Conservation (phyloP, 1,140 invertebrate species). For the Neodiprion pinetum region DNA sequence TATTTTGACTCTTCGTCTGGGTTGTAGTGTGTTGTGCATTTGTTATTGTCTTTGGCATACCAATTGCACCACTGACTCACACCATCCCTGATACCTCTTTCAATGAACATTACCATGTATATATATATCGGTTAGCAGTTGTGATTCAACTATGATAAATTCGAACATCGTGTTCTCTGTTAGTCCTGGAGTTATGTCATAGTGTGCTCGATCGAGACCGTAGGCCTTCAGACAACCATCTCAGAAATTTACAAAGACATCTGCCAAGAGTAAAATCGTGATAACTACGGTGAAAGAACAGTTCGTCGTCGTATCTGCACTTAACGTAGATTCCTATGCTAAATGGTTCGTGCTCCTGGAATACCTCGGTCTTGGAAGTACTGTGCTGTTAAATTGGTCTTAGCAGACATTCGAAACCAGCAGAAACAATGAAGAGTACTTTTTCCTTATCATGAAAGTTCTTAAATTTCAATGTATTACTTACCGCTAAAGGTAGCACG, state of each 20-base stretch:
- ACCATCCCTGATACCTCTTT: conserved; percentile 52
- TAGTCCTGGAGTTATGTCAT: conserved; percentile 25
- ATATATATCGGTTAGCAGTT: conserved; percentile 36
- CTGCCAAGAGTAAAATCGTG: conserved; percentile 49
- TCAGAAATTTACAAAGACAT: conserved; percentile 62
- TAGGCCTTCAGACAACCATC: conserved; percentile 30
- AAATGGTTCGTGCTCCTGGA: conserved; percentile 46
- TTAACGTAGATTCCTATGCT: conserved; percentile 51
- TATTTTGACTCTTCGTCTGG: conserved; percentile 37
- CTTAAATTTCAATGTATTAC: conserved; percentile 28
- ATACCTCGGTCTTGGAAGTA: conserved; percentile 29
- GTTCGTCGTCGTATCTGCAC: conserved; percentile 46
- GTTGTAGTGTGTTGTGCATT: conserved; percentile 56
- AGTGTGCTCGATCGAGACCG: conserved; percentile 49
- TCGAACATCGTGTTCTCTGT: not conserved
- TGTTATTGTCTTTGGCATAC: conserved; percentile 58
- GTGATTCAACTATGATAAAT: conserved; percentile 30
- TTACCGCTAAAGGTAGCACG: conserved; percentile 22
- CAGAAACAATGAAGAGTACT: conserved; percentile 33
- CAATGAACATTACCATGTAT: conserved; percentile 39
- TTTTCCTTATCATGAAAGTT: conserved; percentile 25
- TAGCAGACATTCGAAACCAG: conserved; percentile 14
- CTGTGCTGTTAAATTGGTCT: conserved; percentile 17
- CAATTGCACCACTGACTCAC: conserved; percentile 48
- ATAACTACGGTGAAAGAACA: conserved; percentile 42